Percentiles rank a stretch among this genome's conserved stretches.
Conservation (phyloP, 2,888 invertebrate genomes). For the Synergus gifuensis region DNA sequence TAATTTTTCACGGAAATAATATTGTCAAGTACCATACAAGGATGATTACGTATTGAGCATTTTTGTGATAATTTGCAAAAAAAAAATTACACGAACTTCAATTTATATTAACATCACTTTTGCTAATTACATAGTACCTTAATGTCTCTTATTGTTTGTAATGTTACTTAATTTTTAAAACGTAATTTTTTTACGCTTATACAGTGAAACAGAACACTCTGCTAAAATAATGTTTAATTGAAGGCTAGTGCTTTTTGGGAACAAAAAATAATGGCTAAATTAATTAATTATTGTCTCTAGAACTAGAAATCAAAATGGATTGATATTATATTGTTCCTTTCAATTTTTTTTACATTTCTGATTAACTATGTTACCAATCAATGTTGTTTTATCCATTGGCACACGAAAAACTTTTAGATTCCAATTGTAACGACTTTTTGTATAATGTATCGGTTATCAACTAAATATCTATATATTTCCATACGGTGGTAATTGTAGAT, state of each 20-base stretch:
- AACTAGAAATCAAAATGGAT: not conserved
- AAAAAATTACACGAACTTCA: not conserved
- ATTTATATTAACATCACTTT: slow-evolving; percentile 19
- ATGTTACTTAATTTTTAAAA: slow-evolving; percentile 24
- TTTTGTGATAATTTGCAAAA: not conserved
- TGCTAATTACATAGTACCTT: not conserved
- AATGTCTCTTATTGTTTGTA: not conserved
- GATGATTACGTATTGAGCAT: not conserved
- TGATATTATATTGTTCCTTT: slow-evolving; percentile 7
- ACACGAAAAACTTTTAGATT: not conserved
- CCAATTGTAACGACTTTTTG: not conserved
- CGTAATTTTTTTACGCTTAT: slow-evolving; percentile 23
- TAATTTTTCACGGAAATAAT: slow-evolving; percentile 3
- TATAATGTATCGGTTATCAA: slow-evolving; percentile 20
- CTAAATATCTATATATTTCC: slow-evolving; percentile 22
- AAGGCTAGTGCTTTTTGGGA: not conserved
- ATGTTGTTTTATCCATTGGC: not conserved
- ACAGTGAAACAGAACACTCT: slow-evolving; percentile 1
- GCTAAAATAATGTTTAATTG: slow-evolving; percentile 3
- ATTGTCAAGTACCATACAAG: not conserved
- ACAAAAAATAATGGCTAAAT: not conserved
- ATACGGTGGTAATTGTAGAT: slow-evolving; percentile 24
- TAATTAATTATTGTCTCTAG: not conserved
- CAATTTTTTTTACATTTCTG: not conserved
- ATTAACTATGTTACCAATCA: not conserved